phyloP scores from a whole-genome alignment of 2,888 invertebrate genomes.

The Lottia scabra region DNA sequence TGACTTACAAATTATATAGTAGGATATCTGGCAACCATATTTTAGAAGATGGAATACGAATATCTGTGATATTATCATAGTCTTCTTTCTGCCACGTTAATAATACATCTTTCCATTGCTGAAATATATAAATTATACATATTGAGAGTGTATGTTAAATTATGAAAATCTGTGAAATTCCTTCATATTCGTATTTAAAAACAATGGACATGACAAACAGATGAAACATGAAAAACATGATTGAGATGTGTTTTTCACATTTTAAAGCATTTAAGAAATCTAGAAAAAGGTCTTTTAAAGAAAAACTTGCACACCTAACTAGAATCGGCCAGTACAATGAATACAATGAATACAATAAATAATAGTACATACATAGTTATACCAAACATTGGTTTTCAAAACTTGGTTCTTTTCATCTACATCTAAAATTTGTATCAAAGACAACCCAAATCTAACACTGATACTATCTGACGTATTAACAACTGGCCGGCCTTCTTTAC shows the following conservation, averaged over 20 bases:
- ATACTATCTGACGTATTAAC: conserved; percentile 57
- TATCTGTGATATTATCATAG: conserved; percentile 55
- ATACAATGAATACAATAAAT: no score
- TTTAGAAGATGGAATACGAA: conserved; percentile 54
- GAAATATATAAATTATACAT: conserved; percentile 6
- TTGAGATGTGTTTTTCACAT: no score
- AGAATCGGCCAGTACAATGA: no score
- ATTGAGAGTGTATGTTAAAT: no score
- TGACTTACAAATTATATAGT: conserved; percentile 61
- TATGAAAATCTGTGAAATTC: no score
- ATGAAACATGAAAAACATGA: no score
- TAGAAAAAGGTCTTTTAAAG: no score
- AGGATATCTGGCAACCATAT: conserved; percentile 64
- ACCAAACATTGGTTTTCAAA: conserved; percentile 59
- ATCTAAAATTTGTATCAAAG: conserved; percentile 58
- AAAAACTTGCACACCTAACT: no score
- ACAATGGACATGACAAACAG: no score
- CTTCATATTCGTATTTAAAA: no score
- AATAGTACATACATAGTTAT: conserved; percentile 55
- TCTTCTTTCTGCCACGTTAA: conserved; percentile 34
- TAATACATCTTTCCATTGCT: conserved; percentile 37
- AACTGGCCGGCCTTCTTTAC: conserved; percentile 57
- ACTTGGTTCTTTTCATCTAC: conserved; percentile 62
- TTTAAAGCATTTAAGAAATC: no score
- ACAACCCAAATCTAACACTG: conserved; percentile 54